phyloP scores from a whole-genome alignment of 2,888 invertebrate species.

The Nesidiocoris tenuis region DNA sequence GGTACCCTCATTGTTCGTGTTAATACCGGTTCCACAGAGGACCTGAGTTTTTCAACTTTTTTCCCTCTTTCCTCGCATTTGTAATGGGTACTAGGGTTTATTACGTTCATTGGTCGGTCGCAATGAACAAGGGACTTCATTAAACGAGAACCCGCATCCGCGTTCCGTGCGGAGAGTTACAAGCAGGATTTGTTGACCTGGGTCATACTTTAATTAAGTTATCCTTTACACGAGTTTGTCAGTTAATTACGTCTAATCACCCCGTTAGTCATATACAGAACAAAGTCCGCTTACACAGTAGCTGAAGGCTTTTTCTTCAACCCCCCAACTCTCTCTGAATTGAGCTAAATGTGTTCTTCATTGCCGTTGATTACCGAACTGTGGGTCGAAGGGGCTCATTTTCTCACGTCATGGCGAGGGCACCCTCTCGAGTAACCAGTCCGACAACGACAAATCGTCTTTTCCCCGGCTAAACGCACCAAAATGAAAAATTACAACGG shows the following conservation, averaged over 20 bases:
- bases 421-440: not conserved
- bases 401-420: constrained; percentile 29
- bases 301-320: not conserved
- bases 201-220: constrained; percentile 27
- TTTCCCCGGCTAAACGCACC: not conserved
- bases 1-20: not conserved
- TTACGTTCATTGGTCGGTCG: not conserved
- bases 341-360: constrained; percentile 38
- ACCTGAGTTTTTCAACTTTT: too few species aligned
- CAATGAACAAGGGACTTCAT: not conserved
- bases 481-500: not conserved
- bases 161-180: not conserved
- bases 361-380: constrained; percentile 30
- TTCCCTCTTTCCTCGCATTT: constrained; percentile 4
- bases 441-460: not conserved
- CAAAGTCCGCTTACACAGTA: not conserved
- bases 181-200: constrained; percentile 33
- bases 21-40: too few species aligned
- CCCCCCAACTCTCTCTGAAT: constrained; percentile 8
- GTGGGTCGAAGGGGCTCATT: not conserved
- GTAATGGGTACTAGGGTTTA: not conserved
- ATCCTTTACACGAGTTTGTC: constrained; percentile 21
- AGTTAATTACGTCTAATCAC: constrained; percentile 26
- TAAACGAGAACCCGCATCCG: not conserved
- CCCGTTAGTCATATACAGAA: not conserved